These are phyloP conservation scores for Harpagifer antarcticus DNA, from an alignment of 2,797 vertebrate genomes.

Conservation along the genomic window DNA sequence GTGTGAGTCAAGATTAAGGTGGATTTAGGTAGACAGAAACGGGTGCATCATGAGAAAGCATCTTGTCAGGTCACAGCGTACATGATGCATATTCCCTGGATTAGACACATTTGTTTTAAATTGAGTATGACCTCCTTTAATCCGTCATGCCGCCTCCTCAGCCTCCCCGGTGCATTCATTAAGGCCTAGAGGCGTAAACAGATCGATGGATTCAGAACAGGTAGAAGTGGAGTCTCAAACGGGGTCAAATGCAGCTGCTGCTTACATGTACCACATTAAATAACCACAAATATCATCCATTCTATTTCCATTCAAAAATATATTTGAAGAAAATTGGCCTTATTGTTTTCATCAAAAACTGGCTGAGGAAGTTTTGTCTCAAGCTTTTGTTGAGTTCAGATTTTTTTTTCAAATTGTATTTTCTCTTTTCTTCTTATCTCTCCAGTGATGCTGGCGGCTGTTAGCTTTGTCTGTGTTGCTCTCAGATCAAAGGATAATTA, in stretches of 20 bases:
- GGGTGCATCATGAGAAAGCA: slow-evolving; percentile 28
- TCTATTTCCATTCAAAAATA: too few relatives aligned
- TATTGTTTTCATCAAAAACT: too few relatives aligned
- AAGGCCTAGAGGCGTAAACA: slow-evolving; percentile 63
- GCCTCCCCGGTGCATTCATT: slow-evolving; percentile 66
- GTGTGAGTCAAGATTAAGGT: slow-evolving; percentile 19
- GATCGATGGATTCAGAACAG: slow-evolving; percentile 66
- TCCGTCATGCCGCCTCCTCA: slow-evolving; percentile 51
- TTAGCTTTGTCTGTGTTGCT: slow-evolving; percentile 17
- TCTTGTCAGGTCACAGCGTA: slow-evolving; percentile 16
- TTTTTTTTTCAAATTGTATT: neutral
- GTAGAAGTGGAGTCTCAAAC: slow-evolving; percentile 32
- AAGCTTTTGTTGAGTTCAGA: too few relatives aligned
- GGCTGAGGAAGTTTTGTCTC: neutral
- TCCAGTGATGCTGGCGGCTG: neutral
- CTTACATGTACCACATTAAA: slow-evolving; percentile 2
- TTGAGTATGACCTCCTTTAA: slow-evolving; percentile 68
- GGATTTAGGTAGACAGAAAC: slow-evolving; percentile 27
- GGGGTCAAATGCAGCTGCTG: slow-evolving; percentile 37
- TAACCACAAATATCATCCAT: too few relatives aligned
- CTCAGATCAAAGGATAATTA: slow-evolving; percentile 50
- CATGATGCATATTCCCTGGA: slow-evolving; percentile 46
- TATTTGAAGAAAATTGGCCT: too few relatives aligned
- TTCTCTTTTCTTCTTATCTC: slow-evolving; percentile 23
- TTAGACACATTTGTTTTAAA: slow-evolving; percentile 67